Base-by-base conservation (phyloP, 1,140 invertebrate genomes). In the Acromyrmex echinatior region DNA sequence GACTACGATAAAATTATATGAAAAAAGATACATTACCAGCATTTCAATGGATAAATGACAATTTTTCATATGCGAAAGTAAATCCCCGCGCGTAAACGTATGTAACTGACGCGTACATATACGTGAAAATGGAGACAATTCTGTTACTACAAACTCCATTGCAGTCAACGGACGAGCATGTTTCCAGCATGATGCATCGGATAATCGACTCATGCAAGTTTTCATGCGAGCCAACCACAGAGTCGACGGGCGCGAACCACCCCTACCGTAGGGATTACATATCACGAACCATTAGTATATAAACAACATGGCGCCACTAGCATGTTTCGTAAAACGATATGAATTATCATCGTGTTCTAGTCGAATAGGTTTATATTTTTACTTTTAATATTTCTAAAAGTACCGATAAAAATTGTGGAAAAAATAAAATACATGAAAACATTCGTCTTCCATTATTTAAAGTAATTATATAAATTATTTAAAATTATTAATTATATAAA, bases 151-250 rank as follows among this genome's bases (percentile, higher is more conserved):
- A 62, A 84, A 84, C 70, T 84, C 80, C 80, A 76, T 74, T 63
- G 80, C 53, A 62, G 49, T 49, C 31, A 58, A 62, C 70, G 80
- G 66, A 58, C 80, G 25, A 62, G n/a, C 68, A 45, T 28, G 28
- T 84, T 74, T 73, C 21, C 66, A 60, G 49, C 21, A 49, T 73
- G 25, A 45, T 70, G 63, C 14, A 35, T 56, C 63, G 78, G n/a
- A 4, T 63, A 63, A 84, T 84, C 70, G 39, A 76, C 56, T 84
- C 80, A 62, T 28, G 12, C 68, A 74, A 62, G 53, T 82, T 82
- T 74, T 73, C 80, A 74, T 62, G 80, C n/a, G 70, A 84, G 56
- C 80, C 80, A 84, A 84, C 80, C 80, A 84, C 80, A 84, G 70
- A 2, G 39, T 76, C 39, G 28, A 60, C 21, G 39, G 16, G 25